Conservation (phyloP, 2,888 invertebrate genomes). For the Orgyia antiqua region DNA sequence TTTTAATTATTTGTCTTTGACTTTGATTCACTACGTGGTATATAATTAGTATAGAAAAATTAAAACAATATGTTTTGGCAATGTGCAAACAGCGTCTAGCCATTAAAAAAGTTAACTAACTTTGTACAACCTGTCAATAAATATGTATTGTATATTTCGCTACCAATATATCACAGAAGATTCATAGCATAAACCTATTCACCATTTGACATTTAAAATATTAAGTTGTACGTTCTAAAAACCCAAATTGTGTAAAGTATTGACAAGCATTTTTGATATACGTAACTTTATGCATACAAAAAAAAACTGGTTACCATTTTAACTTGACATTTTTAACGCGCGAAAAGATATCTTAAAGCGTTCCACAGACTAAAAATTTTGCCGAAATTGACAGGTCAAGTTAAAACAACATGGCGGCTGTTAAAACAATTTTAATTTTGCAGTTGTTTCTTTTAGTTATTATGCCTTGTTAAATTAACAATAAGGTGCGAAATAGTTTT, state of each 20-base stretch:
- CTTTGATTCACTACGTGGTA: no score
- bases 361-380: neutral
- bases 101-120: no score
- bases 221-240: constrained; percentile 10
- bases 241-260: constrained; percentile 20
- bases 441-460: constrained; percentile 1
- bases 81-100: no score
- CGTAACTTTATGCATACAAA: constrained; percentile 5
- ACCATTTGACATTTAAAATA: constrained; percentile 11
- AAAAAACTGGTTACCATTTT: constrained; percentile 6
- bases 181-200: neutral
- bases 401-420: neutral
- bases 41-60: no score
- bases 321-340: neutral
- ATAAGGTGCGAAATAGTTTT: neutral
- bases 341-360: neutral
- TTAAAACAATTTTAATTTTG: constrained; percentile 4
- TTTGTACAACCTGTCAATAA: no score
- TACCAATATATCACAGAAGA: no score
- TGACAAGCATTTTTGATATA: constrained; percentile 11
- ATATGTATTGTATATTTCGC: no score
- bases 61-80: no score
- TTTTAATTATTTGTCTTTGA: no score
- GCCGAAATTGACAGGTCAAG: neutral
- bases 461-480: neutral